These are phyloP conservation scores for Agrenia bidenticulata DNA, from an alignment of 2,888 invertebrate genomes.

Conservation along the genomic window DNA sequence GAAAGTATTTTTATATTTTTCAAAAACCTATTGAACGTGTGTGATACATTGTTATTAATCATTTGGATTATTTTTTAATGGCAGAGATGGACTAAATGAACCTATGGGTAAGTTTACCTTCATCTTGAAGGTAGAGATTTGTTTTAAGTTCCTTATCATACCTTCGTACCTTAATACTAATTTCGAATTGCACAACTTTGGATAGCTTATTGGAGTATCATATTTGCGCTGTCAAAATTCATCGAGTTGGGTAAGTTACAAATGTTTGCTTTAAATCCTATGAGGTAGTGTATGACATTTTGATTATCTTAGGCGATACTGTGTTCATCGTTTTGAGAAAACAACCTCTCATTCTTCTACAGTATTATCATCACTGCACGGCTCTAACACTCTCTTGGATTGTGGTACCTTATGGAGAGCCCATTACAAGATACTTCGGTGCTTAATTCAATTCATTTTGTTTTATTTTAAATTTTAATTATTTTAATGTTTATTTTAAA, in stretches of 20 bases:
- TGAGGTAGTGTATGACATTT: too few species aligned
- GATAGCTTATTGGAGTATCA: conserved; percentile 12
- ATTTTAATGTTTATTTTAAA: too few species aligned
- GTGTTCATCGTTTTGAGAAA: conserved; percentile 85
- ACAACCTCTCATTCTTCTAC: conserved; percentile 88
- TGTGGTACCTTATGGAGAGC: conserved; percentile 86
- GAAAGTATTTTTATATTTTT: not conserved
- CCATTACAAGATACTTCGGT: conserved; percentile 88
- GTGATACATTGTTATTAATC: conserved; percentile 1
- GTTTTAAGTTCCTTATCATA: too few species aligned
- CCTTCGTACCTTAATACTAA: too few species aligned
- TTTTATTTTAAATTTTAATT: too few species aligned
- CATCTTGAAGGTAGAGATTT: not conserved
- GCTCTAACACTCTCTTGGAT: conserved; percentile 84
- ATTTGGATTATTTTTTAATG: not conserved
- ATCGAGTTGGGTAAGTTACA: conserved; percentile 12
- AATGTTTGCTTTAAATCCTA: too few species aligned
- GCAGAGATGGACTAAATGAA: conserved; percentile 32
- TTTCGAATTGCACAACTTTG: too few species aligned
- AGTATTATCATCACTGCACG: conserved; percentile 59
- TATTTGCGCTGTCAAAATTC: conserved; percentile 22
- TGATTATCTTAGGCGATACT: conserved; percentile 38
- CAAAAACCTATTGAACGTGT: not conserved
- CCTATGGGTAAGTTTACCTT: conserved; percentile 23
- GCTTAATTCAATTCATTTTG: too few species aligned